phyloP scores from a whole-genome alignment of 2,797 vertebrate species.

The Thaleichthys pacificus region DNA sequence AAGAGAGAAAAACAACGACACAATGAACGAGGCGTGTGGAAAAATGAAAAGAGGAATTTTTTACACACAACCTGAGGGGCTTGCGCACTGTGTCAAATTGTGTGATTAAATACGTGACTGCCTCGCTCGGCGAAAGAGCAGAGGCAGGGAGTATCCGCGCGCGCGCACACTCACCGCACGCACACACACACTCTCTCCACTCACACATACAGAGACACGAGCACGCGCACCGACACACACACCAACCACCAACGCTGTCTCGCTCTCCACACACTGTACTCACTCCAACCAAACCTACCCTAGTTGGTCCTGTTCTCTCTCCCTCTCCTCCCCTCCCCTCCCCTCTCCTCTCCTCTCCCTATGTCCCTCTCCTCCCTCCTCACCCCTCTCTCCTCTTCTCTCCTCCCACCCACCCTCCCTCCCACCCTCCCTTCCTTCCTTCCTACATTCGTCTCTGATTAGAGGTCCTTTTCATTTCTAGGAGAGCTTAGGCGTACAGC shows the following conservation, averaged over 20 bases:
- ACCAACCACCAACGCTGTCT: not conserved
- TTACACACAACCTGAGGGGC: slow-evolving; percentile 71
- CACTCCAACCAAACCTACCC: not conserved
- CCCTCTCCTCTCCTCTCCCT: not conserved
- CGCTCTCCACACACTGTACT: not conserved
- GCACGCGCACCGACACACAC: not conserved
- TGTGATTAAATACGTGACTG: slow-evolving; percentile 80
- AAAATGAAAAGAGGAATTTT: slow-evolving; percentile 38
- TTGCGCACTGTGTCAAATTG: slow-evolving; percentile 67
- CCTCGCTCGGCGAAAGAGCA: slow-evolving; percentile 64
- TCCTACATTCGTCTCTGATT: slow-evolving; percentile 35
- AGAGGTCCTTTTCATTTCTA: slow-evolving; percentile 26
- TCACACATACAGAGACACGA: not conserved
- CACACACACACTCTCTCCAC: slow-evolving; percentile 1
- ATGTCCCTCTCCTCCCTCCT: not conserved
- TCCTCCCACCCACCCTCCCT: too few relatives aligned
- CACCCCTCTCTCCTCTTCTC: not conserved
- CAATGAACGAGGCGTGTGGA: slow-evolving; percentile 54
- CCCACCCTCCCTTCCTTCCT: not conserved
- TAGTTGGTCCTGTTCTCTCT: not conserved
- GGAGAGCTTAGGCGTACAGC: not conserved
- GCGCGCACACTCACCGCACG: not conserved
- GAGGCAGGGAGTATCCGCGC: slow-evolving; percentile 52
- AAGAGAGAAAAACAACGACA: slow-evolving; percentile 64
- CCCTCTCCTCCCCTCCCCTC: not conserved